These are phyloP conservation scores for Colletes gigas DNA, from an alignment of 1,140 invertebrate genomes.

Conservation along the genomic window DNA sequence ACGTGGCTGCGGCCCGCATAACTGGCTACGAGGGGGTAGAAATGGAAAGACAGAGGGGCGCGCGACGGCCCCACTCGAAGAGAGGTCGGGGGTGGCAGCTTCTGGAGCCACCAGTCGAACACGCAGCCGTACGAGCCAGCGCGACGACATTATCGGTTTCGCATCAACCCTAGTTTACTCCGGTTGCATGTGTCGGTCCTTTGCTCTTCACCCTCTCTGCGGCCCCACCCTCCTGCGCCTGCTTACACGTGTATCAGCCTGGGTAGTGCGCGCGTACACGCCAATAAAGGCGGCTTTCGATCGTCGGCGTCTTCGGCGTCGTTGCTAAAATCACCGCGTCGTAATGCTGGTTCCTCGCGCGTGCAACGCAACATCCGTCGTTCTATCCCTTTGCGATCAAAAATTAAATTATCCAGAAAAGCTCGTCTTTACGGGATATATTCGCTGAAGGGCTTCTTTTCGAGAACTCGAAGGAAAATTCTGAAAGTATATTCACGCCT, in stretches of 20 bases:
- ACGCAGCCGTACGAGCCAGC: constrained; percentile 31
- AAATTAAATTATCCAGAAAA: too few species aligned
- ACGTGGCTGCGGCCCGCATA: constrained; percentile 40
- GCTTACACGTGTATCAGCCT: constrained; percentile 14
- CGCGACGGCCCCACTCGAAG: neutral
- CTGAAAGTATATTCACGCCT: too few species aligned
- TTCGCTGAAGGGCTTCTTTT: too few species aligned
- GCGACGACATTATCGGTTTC: constrained; percentile 76
- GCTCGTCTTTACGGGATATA: too few species aligned
- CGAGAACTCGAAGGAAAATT: too few species aligned
- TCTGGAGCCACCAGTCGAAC: constrained; percentile 52
- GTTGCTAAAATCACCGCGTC: neutral
- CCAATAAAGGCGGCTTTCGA: neutral
- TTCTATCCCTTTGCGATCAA: too few species aligned
- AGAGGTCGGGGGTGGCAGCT: constrained; percentile 8
- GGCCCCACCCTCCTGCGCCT: neutral
- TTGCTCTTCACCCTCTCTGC: constrained; percentile 30
- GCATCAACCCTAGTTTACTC: constrained; percentile 72
- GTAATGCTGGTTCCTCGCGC: neutral
- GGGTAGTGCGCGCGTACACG: neutral
- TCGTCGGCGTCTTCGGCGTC: neutral
- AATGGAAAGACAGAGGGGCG: constrained; percentile 9
- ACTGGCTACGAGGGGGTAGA: constrained; percentile 30
- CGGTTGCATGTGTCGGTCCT: constrained; percentile 29
- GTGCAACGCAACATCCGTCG: too few species aligned